Conservation (phyloP, 2,888 invertebrate genomes). For the Nineta flava region DNA sequence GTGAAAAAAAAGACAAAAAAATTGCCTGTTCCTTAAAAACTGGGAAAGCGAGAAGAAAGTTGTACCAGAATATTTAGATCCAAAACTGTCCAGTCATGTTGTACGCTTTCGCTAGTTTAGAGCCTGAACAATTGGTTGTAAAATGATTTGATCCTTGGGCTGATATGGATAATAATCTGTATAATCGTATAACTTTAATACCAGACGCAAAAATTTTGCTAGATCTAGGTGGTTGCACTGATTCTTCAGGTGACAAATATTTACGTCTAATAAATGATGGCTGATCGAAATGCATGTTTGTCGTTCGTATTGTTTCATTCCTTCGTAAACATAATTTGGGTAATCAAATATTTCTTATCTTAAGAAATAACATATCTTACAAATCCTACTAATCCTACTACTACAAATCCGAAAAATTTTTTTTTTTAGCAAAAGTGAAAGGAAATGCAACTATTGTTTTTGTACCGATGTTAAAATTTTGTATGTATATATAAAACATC, state of each 20-base stretch:
- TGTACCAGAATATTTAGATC: constrained; percentile 70
- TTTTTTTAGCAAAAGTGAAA: too few relatives aligned
- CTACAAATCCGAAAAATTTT: too few relatives aligned
- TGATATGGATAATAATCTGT: constrained; percentile 71
- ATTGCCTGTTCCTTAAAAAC: constrained; percentile 79
- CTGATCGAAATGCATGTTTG: constrained; percentile 50
- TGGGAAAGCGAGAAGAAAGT: constrained; percentile 76
- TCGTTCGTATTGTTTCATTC: constrained; percentile 51
- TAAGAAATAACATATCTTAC: too few relatives aligned
- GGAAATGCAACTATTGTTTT: too few relatives aligned
- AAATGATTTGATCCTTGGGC: constrained; percentile 79
- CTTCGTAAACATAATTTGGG: constrained; percentile 61
- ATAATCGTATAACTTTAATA: constrained; percentile 57
- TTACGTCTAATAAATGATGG: constrained; percentile 60
- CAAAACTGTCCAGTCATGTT: constrained; percentile 69
- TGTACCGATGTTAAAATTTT: too few relatives aligned
- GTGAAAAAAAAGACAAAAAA: constrained; percentile 19
- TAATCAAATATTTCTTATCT: too few relatives aligned
- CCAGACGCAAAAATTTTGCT: constrained; percentile 50
- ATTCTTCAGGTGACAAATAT: constrained; percentile 78
- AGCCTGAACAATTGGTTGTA: constrained; percentile 59
- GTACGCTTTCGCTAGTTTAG: constrained; percentile 80
- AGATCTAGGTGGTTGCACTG: constrained; percentile 88
- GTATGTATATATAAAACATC: too few relatives aligned
- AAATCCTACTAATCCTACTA: too few relatives aligned